Percentiles rank a stretch among this genome's conserved stretches.
These are phyloP conservation scores for Rhagologus leucostigma DNA, from an alignment of 2,113 vertebrate genomes.

Conservation along the genomic window DNA sequence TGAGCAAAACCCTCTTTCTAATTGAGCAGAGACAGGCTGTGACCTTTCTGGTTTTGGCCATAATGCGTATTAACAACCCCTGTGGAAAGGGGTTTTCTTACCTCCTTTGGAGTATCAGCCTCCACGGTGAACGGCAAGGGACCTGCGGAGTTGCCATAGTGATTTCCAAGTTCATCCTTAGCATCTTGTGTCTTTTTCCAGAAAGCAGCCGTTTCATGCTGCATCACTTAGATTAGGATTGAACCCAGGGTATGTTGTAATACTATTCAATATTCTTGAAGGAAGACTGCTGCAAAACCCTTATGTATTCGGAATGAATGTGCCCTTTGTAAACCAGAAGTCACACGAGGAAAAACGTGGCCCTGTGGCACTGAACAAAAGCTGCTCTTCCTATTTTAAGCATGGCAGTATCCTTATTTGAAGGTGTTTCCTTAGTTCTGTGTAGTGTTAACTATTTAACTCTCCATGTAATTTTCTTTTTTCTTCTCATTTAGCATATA, in stretches of 20 bases:
- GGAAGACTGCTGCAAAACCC: constrained; percentile 7
- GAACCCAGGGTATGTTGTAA: constrained; percentile 8
- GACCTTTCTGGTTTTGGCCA: background rate
- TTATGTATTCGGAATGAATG: background rate
- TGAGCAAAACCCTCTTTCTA: background rate
- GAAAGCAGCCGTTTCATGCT: background rate
- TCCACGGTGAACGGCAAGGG: background rate
- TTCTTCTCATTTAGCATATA: background rate
- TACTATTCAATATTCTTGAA: constrained; percentile 16
- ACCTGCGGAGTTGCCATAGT: background rate
- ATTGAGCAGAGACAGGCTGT: background rate
- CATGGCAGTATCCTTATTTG: background rate
- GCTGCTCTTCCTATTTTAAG: background rate
- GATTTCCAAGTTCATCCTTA: constrained; percentile 19
- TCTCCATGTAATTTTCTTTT: background rate
- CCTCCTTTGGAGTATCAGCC: background rate
- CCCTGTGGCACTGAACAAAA: background rate
- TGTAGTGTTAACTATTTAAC: background rate
- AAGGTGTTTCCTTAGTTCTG: background rate
- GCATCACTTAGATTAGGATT: constrained; percentile 18
- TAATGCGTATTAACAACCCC: background rate
- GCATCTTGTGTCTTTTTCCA: background rate
- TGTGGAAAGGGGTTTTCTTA: background rate
- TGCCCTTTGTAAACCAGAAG: constrained; percentile 9
- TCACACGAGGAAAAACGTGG: background rate